These are phyloP conservation scores for Podabrus alpinus DNA, from an alignment of 2,888 invertebrate species.

Conservation along the genomic window DNA sequence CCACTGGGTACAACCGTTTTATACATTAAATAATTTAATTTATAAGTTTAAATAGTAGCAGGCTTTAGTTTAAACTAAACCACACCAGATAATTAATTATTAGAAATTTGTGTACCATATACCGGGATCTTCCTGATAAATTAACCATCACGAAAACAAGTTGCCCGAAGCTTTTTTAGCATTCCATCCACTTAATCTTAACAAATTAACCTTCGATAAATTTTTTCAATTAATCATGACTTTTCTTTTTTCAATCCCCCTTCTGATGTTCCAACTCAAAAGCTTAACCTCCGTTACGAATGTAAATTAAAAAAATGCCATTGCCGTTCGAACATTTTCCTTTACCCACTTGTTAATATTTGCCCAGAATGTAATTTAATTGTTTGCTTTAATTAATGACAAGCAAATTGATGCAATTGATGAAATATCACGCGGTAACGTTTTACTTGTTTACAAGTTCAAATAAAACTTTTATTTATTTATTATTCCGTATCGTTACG, in stretches of 20 bases:
- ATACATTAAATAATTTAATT: constrained; percentile 3
- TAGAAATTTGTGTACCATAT: background rate
- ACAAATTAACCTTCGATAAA: background rate
- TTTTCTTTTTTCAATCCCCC: background rate
- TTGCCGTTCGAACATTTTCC: background rate
- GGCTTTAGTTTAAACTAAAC: background rate
- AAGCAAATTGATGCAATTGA: background rate
- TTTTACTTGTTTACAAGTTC: background rate
- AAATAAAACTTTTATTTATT: background rate
- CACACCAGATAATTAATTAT: background rate
- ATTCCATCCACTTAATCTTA: background rate
- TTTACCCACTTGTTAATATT: background rate
- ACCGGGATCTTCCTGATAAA: background rate
- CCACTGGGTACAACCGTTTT: constrained; percentile 3
- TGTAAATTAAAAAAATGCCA: background rate
- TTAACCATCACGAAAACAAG: background rate
- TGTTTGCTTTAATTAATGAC: background rate
- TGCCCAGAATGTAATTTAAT: background rate
- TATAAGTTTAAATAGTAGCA: constrained; percentile 1
- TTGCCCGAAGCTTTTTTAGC: background rate
- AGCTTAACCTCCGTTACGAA: background rate
- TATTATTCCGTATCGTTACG: background rate
- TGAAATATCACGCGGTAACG: background rate
- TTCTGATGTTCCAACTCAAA: background rate
- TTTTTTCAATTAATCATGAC: background rate